Evolutionary conservation across 2,888 invertebrate genomes (phyloP), one percentile per base, ranked within the genome.

Genomic region (Conus canariensis): DNA sequence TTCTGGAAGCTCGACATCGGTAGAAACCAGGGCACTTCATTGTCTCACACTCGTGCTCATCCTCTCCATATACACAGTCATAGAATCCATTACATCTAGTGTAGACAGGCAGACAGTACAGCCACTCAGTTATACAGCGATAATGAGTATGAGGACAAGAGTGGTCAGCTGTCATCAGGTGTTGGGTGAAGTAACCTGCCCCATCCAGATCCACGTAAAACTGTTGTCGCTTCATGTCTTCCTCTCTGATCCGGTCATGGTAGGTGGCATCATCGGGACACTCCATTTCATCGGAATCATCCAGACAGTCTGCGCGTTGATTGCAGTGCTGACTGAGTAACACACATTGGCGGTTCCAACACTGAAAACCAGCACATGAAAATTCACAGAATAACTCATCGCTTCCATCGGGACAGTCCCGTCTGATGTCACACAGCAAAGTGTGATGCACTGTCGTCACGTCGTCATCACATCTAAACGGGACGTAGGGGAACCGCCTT

Each of bases 101-200:
- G 67, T 80, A 80, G 30, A 80, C 80, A 80, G 80, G 80, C 30
- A 80, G 80, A 80, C 25, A 80, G 30, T 74, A n/a, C 74, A 74
- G n/a, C 74, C 74, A 74, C 74, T 74, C 74, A n/a, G 74, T n/a
- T 25, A 10, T n/a, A n/a, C 74, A 74, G 9, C 74, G 74, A n/a
- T 74, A 74, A n/a, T 74, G 74, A n/a, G 9, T 74, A 0, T 74
- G n/a, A 8, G 74, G 74, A 74, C 74, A 74, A 25, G 74, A 74
- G n/a, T 74, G 74, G n/a, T 25, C 74, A 8, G 22, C 74, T n/a
- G 74, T 74, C 74, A 74, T 74, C 74, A 8, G 22, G 10, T n/a
- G 74, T n/a, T 74, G 22, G 74, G 74, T n/a, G n/a, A 74, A 74
- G 74, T 74, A 74, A 25, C 74, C 74, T 64, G 70, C n/a, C 19